Base-by-base conservation (phyloP, 2,797 vertebrate species). In the Pelochelys cantorii region DNA sequence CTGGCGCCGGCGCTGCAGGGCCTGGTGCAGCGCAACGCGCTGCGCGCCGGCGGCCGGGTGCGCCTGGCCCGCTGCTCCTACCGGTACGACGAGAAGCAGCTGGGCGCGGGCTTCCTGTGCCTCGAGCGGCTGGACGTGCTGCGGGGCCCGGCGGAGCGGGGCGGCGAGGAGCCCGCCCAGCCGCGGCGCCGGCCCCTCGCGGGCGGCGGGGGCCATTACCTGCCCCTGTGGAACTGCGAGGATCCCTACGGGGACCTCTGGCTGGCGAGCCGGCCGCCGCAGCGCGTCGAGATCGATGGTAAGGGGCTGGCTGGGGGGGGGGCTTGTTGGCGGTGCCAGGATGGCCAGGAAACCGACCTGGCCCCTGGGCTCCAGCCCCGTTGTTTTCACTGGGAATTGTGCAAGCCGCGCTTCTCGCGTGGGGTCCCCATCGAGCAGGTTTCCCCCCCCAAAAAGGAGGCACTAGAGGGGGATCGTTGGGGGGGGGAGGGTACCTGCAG, bases 221-320 rank as follows among this genome's bases (percentile, higher is more conserved):
- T 99, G 81, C 92, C 99, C 1, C 97, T 99, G 42, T 99, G 99
- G 99, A 99, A 99, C 95, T 99, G 99, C 37, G 98, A 99, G 77
- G 99, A 99, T 37, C 99, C 99, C 0, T 98, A 98, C 14, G 99
- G 99, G 10, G 97, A 97, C 7, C 11, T 98, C 8, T 99, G 99
- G 99, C 82, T 93, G 65, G 89, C 93, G 0, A 94, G 95, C 13
- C 92, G 52, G n/a, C 83, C 96, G 1, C 91, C 96, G 2, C 92
- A 97, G 18, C 97, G 97, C 17, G 93, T 96, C 29, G 90, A 97
- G 25, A 96, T 99, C 79, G 98, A 98, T 12, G 98, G 99, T 99
- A 97, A 99, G 98, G 2, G 23, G 42, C 11, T 11, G 13, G 23
- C 18, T 11, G 75, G 18, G 22, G 23, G 11, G 4, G 10, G 23